A percentile compares a stretch with the other conserved stretches of the same genome.
These are phyloP conservation scores for Cosmia trapezina DNA, from an alignment of 2,888 invertebrate genomes.

Conservation along the genomic window DNA sequence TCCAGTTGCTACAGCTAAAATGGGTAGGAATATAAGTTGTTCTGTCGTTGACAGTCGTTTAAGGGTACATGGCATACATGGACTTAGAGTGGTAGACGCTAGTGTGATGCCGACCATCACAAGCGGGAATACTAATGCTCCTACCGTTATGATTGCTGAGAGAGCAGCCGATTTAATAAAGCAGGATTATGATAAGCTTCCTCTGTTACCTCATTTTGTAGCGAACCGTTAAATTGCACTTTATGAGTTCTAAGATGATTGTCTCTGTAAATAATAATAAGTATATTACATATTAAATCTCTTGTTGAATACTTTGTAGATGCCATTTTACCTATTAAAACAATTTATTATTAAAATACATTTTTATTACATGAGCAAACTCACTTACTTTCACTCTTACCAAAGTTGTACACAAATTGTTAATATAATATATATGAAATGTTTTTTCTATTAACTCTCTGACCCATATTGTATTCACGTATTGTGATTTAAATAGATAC, in stretches of 20 bases:
- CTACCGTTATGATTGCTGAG: conserved; percentile 94
- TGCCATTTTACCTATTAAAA: background rate
- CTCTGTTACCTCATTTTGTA: background rate
- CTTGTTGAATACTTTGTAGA: background rate
- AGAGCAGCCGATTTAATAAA: conserved; percentile 66
- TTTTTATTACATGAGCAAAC: background rate
- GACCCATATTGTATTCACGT: no score
- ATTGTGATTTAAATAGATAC: conserved; percentile 7
- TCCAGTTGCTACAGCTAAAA: conserved; percentile 51
- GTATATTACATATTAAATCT: background rate
- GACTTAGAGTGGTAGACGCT: conserved; percentile 91
- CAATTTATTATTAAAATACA: background rate
- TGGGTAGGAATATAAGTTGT: conserved; percentile 37
- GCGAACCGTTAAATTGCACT: background rate
- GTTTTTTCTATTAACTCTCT: background rate
- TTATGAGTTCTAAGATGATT: background rate
- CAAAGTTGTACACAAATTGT: no score
- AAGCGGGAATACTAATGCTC: conserved; percentile 94
- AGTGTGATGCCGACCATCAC: conserved; percentile 94
- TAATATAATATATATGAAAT: background rate
- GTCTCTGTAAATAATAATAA: background rate
- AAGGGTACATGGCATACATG: conserved; percentile 43
- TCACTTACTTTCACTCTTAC: background rate
- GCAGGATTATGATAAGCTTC: conserved; percentile 51
- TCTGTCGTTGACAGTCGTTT: conserved; percentile 53